These are phyloP conservation scores for Drosophila subpulchrella DNA, from an alignment of 1,140 invertebrate genomes.

Conservation along the genomic window DNA sequence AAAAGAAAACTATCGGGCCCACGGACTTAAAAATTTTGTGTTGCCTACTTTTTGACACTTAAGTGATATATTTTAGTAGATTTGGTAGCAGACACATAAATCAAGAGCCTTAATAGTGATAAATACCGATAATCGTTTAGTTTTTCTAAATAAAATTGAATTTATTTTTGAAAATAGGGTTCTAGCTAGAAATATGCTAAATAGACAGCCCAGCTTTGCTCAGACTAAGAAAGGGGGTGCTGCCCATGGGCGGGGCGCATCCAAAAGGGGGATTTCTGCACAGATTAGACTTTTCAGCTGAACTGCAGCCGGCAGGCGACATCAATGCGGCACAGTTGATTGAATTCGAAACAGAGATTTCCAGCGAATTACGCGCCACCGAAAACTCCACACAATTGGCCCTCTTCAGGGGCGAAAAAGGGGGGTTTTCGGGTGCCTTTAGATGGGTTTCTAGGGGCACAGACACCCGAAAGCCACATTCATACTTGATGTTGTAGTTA, in stretches of 20 bases:
- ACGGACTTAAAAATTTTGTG: too few species aligned
- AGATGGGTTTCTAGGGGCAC: conserved; percentile 8
- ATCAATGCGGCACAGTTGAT: conserved; percentile 75
- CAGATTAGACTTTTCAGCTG: conserved; percentile 41
- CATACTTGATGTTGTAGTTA: conserved; percentile 54
- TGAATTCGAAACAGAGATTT: conserved; percentile 80
- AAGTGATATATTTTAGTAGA: too few species aligned
- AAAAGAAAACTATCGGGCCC: too few species aligned
- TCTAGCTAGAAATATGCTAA: not conserved
- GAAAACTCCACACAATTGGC: conserved; percentile 44
- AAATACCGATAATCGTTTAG: too few species aligned
- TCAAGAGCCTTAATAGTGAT: too few species aligned
- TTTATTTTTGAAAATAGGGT: too few species aligned
- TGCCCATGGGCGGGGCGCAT: too few species aligned
- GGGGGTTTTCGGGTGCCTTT: not conserved
- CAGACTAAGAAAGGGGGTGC: not conserved
- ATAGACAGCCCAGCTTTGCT: not conserved
- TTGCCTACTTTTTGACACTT: too few species aligned
- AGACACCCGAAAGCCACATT: conserved; percentile 41
- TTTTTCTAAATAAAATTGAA: too few species aligned
- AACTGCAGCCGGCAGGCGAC: conserved; percentile 38
- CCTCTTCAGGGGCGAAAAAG: not conserved
- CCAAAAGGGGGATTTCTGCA: conserved; percentile 7
- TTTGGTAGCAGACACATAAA: too few species aligned
- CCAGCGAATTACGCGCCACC: conserved; percentile 74